These are phyloP conservation scores for Diplogasteroides magnus DNA, from an alignment of 1,140 invertebrate species.

Conservation along the genomic window DNA sequence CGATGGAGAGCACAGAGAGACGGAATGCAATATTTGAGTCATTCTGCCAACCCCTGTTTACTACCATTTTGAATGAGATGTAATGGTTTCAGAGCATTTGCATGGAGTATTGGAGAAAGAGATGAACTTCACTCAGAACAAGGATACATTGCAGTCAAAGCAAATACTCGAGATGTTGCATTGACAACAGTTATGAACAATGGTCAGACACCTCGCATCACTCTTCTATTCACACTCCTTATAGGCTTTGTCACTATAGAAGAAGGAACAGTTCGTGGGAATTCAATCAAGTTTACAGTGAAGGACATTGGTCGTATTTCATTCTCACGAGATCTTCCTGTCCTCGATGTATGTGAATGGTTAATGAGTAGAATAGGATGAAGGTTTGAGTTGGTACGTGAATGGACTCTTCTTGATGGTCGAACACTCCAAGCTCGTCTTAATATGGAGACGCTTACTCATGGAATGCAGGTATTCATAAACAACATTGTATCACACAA, in stretches of 20 bases:
- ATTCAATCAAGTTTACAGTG: constrained; percentile 39
- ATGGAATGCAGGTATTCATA: constrained; percentile 47
- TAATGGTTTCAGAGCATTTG: constrained; percentile 46
- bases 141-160: constrained; percentile 48
- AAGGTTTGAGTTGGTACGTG: constrained; percentile 41
- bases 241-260: constrained; percentile 53
- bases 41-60: too few relatives aligned
- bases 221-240: too few relatives aligned
- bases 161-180: constrained; percentile 40
- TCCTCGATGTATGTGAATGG: constrained; percentile 45
- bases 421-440: constrained; percentile 44
- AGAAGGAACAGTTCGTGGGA: constrained; percentile 37
- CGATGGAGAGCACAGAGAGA: too few relatives aligned
- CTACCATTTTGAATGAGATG: background rate
- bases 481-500: too few relatives aligned
- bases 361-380: background rate
- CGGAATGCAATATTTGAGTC: too few relatives aligned
- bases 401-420: constrained; percentile 43
- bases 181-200: constrained; percentile 55
- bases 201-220: constrained; percentile 28
- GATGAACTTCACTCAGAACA: constrained; percentile 52
- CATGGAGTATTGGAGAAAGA: constrained; percentile 52
- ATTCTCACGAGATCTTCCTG: constrained; percentile 52
- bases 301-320: constrained; percentile 53
- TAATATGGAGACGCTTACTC: constrained; percentile 48